Conservation (phyloP, 1,140 invertebrate species). For the Microvelia longipes region DNA sequence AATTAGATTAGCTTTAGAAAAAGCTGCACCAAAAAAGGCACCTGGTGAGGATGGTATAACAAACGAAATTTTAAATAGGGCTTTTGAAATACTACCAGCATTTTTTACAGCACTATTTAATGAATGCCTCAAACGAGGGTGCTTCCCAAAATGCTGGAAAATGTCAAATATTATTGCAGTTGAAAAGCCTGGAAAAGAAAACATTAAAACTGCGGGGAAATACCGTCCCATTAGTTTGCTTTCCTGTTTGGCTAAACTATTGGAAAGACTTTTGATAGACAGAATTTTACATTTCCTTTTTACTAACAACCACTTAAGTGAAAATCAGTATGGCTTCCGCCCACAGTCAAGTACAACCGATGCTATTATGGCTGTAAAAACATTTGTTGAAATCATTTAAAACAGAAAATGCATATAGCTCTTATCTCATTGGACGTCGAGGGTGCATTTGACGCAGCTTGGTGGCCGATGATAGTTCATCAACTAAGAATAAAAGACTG, state of each 20-base stretch:
- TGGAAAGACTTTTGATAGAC: conserved; percentile 5
- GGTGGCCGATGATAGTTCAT: neutral
- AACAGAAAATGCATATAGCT: no score
- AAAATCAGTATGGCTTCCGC: conserved; percentile 5
- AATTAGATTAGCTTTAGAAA: neutral
- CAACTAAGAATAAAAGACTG: neutral
- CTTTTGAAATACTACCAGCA: neutral
- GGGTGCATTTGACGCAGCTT: neutral
- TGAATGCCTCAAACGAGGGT: neutral
- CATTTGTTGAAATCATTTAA: neutral
- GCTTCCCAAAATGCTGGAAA: conserved; percentile 3
- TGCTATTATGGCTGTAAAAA: neutral
- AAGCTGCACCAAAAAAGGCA: neutral
- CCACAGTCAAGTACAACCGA: conserved; percentile 3
- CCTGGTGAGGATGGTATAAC: conserved; percentile 3
- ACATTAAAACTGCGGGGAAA: neutral
- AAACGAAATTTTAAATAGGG: neutral
- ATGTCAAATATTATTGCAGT: neutral
- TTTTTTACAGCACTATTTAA: neutral
- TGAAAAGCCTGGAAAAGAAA: conserved; percentile 2
- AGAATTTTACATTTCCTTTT: neutral
- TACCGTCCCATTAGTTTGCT: conserved; percentile 8
- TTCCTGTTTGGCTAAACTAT: neutral
- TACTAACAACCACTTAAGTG: neutral
- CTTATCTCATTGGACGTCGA: neutral